Evolutionary conservation across 2,888 invertebrate genomes (phyloP), one percentile per base, ranked within the genome.

Genomic region (Crioceris asparagi): DNA sequence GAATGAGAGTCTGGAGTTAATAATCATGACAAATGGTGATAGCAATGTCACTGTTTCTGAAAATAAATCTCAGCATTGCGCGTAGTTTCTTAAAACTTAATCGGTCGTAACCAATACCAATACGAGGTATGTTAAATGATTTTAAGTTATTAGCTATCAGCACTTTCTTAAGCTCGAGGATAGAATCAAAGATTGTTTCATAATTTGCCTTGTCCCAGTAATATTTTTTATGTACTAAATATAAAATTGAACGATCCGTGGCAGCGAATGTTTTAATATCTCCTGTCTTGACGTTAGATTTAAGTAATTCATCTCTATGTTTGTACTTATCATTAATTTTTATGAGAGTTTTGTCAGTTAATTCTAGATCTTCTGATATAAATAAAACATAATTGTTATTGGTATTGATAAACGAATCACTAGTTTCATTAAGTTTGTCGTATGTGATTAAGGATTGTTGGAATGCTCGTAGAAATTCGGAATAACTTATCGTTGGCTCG

Each of bases 51-150:
- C 43, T 38, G 19, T 47, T 32, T 37, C 21, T 25, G 29, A 49
- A 49, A 7, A 46, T 37, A 36, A 32, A 48, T 40, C 44, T 38
- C 18, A 44, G 21, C 32, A 48, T 45, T 12, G 19, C 25, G 32
- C 43, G 31, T 18, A 45, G 34, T 39, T 48, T 47, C 12, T 39
- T 36, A 23, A 30, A 36, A 23, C 18, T 36, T 30, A 36, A 15
- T 30, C 21, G 19, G 12, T 36, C 36, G 14, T 14, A 36, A 11
- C 19, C 8, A 16, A 12, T 14, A 30, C 23, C 10, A 10, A 36
- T 10, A 2, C 18, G 11, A 16, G 36, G 25, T 14, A 31, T 12
- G 12, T 11, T 31, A 3, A 36, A 31, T 7, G 8, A 2, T 8
- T 12, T 15, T 7, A 31, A 25, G 1, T 36, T 23, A 14, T 30